Evolutionary conservation across 2,797 vertebrate genomes (phyloP), one percentile per base, ranked within the genome.

Genomic region (Enteromius anoplus): DNA sequence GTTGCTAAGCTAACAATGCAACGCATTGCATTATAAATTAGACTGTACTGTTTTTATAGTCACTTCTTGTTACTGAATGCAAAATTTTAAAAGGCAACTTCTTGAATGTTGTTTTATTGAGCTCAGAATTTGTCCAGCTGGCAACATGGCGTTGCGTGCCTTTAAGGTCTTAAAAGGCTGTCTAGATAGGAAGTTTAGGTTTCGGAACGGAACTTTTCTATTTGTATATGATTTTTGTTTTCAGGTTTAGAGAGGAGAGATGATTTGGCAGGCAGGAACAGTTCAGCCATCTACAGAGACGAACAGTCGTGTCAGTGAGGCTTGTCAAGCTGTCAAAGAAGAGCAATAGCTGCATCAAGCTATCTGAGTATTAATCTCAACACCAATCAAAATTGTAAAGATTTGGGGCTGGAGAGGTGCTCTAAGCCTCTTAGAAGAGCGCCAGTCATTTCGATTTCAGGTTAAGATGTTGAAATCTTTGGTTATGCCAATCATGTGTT

Each of bases 211-310:
- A 53, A 23, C 17, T 70, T 73, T 12, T 47, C 62, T 45, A 34
- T 77, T 64, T 58, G 51, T 81, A 64, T 8, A 73, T 64, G n/a
- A 19, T 9, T 40, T 40, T 37, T 55, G 29, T 62, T 37, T 65
- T 73, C 32, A 80, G 23, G 21, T 11, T 40, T 66, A 17, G 66
- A 64, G 66, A 49, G 80, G 47, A 14, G 69, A 34, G 23, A 77
- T 53, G 64, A 71, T 79, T 75, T 73, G 78, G 42, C 68, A 70
- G 73, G 12, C 65, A 76, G 73, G 51, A 78, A 42, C 62, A 58
- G 78, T 40, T 76, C 34, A 79, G 55, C 84, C 32, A 64, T 84
- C 78, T 42, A 64, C 45, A 53, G 84, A 70, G 82, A 87, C 75
- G 69, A 68, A 81, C 49, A 75, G 81, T 34, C 29, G 4, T 45